Evolutionary conservation across 1,140 invertebrate species (phyloP), one percentile per base, ranked within the genome.

Genomic region (Dendrolimus punctatus): DNA sequence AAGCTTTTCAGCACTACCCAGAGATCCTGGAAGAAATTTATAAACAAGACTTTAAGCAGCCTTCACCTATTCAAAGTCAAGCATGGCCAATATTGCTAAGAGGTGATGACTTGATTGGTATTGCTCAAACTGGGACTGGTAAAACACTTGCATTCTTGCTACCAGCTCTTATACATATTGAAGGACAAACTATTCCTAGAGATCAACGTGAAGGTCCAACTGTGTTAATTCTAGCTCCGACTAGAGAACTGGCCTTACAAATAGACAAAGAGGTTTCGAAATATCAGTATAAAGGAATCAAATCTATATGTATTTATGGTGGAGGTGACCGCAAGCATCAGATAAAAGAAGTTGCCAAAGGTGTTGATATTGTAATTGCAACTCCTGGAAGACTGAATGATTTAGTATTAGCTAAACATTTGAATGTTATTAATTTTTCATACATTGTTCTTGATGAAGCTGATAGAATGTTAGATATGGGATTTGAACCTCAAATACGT

Each of bases 381-480:
- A 97, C 95, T 38, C 95, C 95, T 2, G 95, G 95, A n/a, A 88
- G 95, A 54, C 87, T 97, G 0, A 96, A 95, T 80, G 95, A 97
- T 87, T 85, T 97, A 63, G 91, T 89, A 41, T 85, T 89, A 73
- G 88, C 90, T 39, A 87, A 88, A 4, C 71, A 89, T 51, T 90
- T 96, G 6, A 91, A 95, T 73, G 86, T 97, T 0, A 89, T 88
- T 9, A 89, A 91, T 23, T 92, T 96, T 36, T 95, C 95, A 0
- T 98, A 95, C 80, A 88, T 98, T 45, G 95, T 97, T n/a, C 84
- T 97, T n/a, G 96, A 98, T 83, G 96, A 97, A 88, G 96, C 95
- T 2, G 95, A 96, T 80, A 89, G 94, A 47, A 96, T 96, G 94
- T 77, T 95, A 51, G 94, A 96, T 64, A 93, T 96, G 92, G 95